Conservation (phyloP, 2,113 vertebrate species). For the Phocoena sinus region DNA sequence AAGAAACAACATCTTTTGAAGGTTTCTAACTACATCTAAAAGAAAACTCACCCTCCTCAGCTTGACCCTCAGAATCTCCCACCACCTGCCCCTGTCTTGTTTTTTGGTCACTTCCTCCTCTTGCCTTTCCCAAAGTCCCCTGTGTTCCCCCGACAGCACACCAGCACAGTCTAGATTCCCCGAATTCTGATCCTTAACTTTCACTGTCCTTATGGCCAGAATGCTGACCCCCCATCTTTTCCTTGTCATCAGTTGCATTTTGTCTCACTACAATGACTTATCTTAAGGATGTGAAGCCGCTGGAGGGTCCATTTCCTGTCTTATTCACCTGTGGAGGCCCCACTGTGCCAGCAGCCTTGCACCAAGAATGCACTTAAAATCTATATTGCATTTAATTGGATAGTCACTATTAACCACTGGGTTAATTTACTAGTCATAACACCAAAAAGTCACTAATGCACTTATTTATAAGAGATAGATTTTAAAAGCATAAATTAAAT, state of each 20-base stretch:
- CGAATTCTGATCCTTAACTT: not conserved
- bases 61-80: too few species aligned
- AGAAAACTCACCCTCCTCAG: not conserved
- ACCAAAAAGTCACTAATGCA: conserved; percentile 9
- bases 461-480: not conserved
- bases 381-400: not conserved
- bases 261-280: not conserved
- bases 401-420: not conserved
- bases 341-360: not conserved
- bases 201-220: not conserved
- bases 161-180: not conserved
- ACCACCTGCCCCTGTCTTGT: not conserved
- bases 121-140: not conserved
- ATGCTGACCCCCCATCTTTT: not conserved
- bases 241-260: not conserved
- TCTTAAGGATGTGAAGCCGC: not conserved
- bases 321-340: not conserved
- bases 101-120: not conserved
- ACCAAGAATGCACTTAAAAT: not conserved
- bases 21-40: not conserved
- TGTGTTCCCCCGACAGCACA: not conserved
- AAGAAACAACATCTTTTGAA: not conserved
- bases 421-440: not conserved
- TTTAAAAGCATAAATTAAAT: not conserved
- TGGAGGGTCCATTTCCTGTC: not conserved